These are phyloP conservation scores for Drosophila ambigua DNA, from an alignment of 1,140 invertebrate species.

Conservation along the genomic window DNA sequence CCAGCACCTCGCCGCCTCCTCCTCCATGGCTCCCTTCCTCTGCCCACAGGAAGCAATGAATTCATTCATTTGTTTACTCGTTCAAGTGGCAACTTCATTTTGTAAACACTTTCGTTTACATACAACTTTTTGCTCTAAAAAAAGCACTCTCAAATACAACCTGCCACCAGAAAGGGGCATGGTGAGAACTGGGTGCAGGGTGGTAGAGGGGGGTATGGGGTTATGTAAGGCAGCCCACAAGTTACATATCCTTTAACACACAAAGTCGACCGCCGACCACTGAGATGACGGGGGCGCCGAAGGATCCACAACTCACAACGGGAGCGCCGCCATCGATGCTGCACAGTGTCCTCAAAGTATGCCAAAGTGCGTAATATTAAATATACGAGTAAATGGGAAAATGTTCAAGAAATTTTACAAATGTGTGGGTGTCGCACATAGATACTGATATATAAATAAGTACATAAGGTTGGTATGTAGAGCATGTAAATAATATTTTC, in stretches of 20 bases:
- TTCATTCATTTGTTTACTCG: constrained; percentile 82
- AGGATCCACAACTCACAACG: constrained; percentile 45
- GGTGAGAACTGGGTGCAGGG: neutral
- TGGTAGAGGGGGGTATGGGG: neutral
- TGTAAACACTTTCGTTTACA: constrained; percentile 82
- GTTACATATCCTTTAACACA: constrained; percentile 78
- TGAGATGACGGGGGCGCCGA: constrained; percentile 18
- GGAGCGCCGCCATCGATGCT: constrained; percentile 26
- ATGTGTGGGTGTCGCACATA: too few species aligned
- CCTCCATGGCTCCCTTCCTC: neutral
- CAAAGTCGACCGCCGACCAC: constrained; percentile 64
- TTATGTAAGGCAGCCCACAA: constrained; percentile 75
- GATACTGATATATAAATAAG: too few species aligned
- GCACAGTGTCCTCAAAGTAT: constrained; percentile 22
- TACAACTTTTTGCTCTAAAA: constrained; percentile 70
- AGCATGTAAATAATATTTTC: too few species aligned
- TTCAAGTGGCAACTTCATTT: constrained; percentile 82
- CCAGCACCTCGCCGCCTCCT: neutral
- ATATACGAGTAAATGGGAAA: too few species aligned
- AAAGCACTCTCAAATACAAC: constrained; percentile 44
- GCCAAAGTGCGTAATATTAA: too few species aligned
- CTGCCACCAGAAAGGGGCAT: constrained; percentile 25
- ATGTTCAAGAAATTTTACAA: too few species aligned
- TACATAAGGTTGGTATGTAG: too few species aligned
- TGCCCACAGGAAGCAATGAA: constrained; percentile 67